phyloP scores from a whole-genome alignment of 2,113 vertebrate species.

The Urocynchramus pylzowi region DNA sequence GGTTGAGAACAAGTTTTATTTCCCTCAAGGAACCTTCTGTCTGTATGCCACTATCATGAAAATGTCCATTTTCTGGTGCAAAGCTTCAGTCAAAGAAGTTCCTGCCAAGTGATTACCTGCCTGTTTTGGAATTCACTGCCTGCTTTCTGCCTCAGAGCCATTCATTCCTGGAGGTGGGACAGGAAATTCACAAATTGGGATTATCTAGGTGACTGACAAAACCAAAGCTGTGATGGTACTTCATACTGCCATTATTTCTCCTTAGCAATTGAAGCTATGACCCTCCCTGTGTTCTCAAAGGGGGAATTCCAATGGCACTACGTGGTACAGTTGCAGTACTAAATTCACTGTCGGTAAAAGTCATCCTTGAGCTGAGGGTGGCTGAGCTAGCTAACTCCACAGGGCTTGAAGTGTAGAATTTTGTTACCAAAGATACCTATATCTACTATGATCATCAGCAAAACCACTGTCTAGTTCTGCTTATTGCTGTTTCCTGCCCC shows the following conservation, averaged over 20 bases:
- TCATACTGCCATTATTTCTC: neutral
- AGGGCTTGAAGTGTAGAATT: neutral
- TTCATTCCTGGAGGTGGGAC: neutral
- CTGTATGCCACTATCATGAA: constrained; percentile 4
- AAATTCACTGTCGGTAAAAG: neutral
- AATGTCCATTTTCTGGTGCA: neutral
- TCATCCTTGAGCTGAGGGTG: neutral
- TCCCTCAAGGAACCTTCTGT: constrained; percentile 7
- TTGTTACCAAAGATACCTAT: neutral
- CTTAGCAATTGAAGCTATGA: neutral
- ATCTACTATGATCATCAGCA: neutral
- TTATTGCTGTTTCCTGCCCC: neutral
- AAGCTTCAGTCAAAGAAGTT: neutral
- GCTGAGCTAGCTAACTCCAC: neutral
- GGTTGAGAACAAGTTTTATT: constrained; percentile 22
- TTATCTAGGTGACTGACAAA: neutral
- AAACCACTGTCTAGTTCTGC: neutral
- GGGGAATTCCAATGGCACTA: neutral
- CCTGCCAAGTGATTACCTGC: constrained; percentile 47
- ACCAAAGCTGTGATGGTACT: neutral
- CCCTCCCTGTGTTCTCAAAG: neutral
- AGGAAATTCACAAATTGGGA: neutral
- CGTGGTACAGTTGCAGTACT: neutral
- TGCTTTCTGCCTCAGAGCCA: neutral
- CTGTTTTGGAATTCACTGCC: constrained; percentile 23